Evolutionary conservation across 2,888 invertebrate genomes (phyloP).

Genomic region (Anthophora plumipes): DNA sequence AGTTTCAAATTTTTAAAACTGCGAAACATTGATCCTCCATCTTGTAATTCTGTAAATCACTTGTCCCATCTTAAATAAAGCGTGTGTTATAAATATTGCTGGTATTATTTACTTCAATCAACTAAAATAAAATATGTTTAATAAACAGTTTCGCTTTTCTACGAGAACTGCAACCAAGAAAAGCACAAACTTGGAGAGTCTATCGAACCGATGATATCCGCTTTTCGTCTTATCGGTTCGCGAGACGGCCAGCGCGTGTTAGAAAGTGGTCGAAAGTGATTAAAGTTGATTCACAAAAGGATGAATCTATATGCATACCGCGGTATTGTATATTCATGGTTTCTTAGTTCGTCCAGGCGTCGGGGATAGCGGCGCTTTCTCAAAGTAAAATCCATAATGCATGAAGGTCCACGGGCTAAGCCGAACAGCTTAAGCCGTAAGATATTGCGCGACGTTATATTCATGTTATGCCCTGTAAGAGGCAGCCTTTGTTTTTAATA

Average conservation of each 20-base stretch:
- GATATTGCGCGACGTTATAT: conserved; percentile 84
- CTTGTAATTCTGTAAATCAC: too few species aligned
- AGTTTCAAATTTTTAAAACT: too few species aligned
- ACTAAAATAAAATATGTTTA: too few species aligned
- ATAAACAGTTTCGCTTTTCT: too few species aligned
- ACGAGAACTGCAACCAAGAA: not conserved
- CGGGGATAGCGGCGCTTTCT: conserved; percentile 72
- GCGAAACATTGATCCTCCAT: too few species aligned
- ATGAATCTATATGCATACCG: conserved; percentile 79
- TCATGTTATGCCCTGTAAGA: conserved; percentile 83
- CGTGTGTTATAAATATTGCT: too few species aligned
- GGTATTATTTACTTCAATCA: too few species aligned
- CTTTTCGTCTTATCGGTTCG: conserved; percentile 42
- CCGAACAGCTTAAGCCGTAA: conserved; percentile 79
- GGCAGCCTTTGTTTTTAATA: conserved; percentile 83
- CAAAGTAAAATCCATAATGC: conserved; percentile 84
- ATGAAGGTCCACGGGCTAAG: conserved; percentile 82
- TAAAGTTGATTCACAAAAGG: conserved; percentile 81
- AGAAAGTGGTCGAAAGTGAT: conserved; percentile 70
- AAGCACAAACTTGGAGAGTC: not conserved
- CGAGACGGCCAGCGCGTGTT: conserved; percentile 12
- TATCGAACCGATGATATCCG: conserved; percentile 7
- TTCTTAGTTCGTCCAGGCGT: conserved; percentile 80
- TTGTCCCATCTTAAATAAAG: too few species aligned
- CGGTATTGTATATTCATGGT: conserved; percentile 85